Conservation (phyloP, 2,888 invertebrate species). For the Sacculina carcini region DNA sequence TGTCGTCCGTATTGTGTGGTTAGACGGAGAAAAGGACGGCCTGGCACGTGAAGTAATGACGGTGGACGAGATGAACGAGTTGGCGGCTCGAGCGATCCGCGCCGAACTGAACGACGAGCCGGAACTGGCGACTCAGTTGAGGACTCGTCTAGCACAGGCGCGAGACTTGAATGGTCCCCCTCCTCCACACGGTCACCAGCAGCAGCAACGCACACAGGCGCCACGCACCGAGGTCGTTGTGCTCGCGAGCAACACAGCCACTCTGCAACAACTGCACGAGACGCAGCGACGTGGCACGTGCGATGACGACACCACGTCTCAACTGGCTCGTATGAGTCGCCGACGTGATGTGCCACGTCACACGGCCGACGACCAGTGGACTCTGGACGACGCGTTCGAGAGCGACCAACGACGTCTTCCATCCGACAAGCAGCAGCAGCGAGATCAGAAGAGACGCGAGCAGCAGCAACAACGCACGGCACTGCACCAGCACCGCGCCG, state of each 20-base stretch:
- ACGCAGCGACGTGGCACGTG: slow-evolving; percentile 13
- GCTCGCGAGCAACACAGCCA: background rate
- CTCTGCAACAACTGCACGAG: background rate
- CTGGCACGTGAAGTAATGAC: slow-evolving; percentile 33
- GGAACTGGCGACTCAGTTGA: slow-evolving; percentile 16
- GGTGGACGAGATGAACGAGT: slow-evolving; percentile 61
- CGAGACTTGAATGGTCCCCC: background rate
- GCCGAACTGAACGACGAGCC: slow-evolving; percentile 75
- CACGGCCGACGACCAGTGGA: slow-evolving; percentile 56
- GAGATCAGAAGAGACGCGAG: background rate
- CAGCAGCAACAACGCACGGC: background rate
- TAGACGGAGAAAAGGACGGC: too few species aligned
- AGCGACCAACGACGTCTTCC: slow-evolving; percentile 49
- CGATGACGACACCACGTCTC: too few species aligned
- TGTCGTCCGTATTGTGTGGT: too few species aligned
- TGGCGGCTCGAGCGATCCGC: slow-evolving; percentile 71
- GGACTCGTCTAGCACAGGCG: slow-evolving; percentile 5
- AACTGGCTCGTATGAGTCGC: slow-evolving; percentile 7
- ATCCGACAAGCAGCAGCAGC: slow-evolving; percentile 44
- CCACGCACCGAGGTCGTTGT: background rate
- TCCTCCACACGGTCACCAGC: background rate
- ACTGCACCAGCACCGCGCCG: slow-evolving; percentile 33
- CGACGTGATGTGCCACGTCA: slow-evolving; percentile 13
- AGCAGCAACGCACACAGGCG: background rate
- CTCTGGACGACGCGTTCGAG: slow-evolving; percentile 46